Conservation (phyloP, 2,888 invertebrate genomes). For the Oegoconia quadripuncta region DNA sequence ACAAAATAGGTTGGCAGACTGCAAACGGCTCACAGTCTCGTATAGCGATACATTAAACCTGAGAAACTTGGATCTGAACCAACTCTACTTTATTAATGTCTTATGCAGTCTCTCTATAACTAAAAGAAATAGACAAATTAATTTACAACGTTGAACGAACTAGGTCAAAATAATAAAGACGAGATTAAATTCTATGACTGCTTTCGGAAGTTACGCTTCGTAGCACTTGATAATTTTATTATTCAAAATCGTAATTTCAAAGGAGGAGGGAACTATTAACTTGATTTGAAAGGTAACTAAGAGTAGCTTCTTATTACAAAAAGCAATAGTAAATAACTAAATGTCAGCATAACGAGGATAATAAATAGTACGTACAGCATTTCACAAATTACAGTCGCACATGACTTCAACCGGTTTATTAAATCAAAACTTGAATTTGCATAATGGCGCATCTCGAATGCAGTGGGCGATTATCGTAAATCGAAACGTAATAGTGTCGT, state of each 20-base stretch:
- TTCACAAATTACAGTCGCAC: slow-evolving; percentile 6
- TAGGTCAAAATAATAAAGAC: slow-evolving; percentile 49
- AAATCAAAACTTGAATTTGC: slow-evolving; percentile 38
- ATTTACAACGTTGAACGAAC: slow-evolving; percentile 39
- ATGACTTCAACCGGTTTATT: slow-evolving; percentile 29
- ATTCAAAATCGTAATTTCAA: neutral
- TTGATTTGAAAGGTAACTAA: slow-evolving; percentile 1
- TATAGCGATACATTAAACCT: slow-evolving; percentile 22
- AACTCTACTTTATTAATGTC: slow-evolving; percentile 48
- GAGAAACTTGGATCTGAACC: slow-evolving; percentile 44
- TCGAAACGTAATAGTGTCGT: slow-evolving; percentile 30
- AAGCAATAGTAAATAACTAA: neutral
- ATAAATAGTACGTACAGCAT: neutral
- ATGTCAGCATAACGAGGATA: slow-evolving; percentile 2
- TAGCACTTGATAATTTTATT: neutral
- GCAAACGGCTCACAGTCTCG: slow-evolving; percentile 24
- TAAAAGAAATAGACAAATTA: slow-evolving; percentile 51
- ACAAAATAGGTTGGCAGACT: slow-evolving; percentile 20
- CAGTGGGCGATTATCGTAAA: slow-evolving; percentile 36
- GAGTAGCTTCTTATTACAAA: neutral
- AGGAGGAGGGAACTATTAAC: neutral
- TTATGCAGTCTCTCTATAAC: slow-evolving; percentile 35
- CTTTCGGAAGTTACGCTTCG: slow-evolving; percentile 15
- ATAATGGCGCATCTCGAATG: slow-evolving; percentile 40
- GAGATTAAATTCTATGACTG: slow-evolving; percentile 38